These are phyloP conservation scores for Cataglyphis albicans DNA, from an alignment of 2,888 invertebrate species.

Conservation along the genomic window DNA sequence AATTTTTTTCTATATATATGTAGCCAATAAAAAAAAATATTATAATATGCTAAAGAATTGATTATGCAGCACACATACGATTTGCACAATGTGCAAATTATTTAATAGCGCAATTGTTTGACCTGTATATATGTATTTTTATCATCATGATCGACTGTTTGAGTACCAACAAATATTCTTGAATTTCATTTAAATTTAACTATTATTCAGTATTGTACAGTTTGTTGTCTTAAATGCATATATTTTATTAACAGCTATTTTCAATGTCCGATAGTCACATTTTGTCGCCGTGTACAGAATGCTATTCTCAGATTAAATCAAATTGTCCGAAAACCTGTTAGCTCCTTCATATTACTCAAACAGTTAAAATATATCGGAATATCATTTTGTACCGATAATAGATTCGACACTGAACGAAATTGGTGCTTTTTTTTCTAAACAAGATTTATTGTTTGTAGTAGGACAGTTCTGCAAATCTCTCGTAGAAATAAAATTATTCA, in stretches of 20 bases:
- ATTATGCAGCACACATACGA: background rate
- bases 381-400: constrained; percentile 83
- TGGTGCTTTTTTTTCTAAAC: constrained; percentile 79
- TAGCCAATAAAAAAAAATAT: background rate
- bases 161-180: background rate
- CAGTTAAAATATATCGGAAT: constrained; percentile 45
- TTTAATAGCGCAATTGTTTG: background rate
- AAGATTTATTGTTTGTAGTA: constrained; percentile 54
- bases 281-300: background rate
- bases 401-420: constrained; percentile 85
- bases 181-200: background rate
- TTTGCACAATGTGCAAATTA: too few relatives aligned
- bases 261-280: too few relatives aligned
- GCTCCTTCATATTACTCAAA: background rate
- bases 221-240: background rate
- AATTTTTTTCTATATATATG: background rate
- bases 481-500: constrained; percentile 60
- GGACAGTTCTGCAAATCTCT: constrained; percentile 53
- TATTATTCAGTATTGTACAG: background rate
- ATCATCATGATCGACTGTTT: background rate
- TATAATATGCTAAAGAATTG: background rate
- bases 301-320: background rate
- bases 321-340: background rate
- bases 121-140: constrained; percentile 34
- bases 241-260: background rate